These are phyloP conservation scores for Hofmannophila pseudospretella DNA, from an alignment of 2,888 invertebrate genomes.

Conservation along the genomic window DNA sequence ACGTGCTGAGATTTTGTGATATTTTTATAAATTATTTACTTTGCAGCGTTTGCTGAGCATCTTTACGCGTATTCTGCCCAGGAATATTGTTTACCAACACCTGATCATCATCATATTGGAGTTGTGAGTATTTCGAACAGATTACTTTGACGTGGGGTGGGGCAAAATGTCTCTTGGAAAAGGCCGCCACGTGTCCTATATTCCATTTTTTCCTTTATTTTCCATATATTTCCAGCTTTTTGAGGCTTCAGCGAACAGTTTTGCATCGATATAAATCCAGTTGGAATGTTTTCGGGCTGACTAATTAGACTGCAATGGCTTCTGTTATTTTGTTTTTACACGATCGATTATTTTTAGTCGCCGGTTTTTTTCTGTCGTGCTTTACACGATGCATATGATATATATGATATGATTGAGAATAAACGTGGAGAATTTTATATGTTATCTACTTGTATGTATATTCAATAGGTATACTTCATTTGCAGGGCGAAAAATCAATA, in stretches of 20 bases:
- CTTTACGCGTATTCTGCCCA: conserved; percentile 36
- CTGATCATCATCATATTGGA: conserved; percentile 38
- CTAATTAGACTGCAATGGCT: conserved; percentile 2
- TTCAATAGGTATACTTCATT: no score
- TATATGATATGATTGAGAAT: no score
- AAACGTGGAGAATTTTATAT: no score
- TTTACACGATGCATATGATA: no score
- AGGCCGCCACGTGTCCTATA: conserved; percentile 73
- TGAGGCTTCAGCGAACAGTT: conserved; percentile 7
- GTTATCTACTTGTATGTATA: no score
- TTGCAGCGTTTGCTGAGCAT: conserved; percentile 47
- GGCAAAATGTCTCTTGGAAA: conserved; percentile 64
- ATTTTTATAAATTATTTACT: conserved; percentile 62
- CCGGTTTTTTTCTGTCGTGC: no score
- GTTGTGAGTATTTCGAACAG: conserved; percentile 49
- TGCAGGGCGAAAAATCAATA: no score
- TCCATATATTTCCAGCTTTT: conserved; percentile 23
- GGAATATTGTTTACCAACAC: conserved; percentile 46
- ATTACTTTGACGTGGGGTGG: conserved; percentile 71
- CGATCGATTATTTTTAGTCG: conserved; percentile 47
- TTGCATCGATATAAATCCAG: neutral
- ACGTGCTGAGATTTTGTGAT: conserved; percentile 75
- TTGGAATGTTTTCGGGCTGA: neutral
- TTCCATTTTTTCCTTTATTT: conserved; percentile 39
- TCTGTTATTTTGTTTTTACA: conserved; percentile 36